Evolutionary conservation across 2,888 invertebrate species (phyloP).

Genomic region (Zaprionus bogoriensis): DNA sequence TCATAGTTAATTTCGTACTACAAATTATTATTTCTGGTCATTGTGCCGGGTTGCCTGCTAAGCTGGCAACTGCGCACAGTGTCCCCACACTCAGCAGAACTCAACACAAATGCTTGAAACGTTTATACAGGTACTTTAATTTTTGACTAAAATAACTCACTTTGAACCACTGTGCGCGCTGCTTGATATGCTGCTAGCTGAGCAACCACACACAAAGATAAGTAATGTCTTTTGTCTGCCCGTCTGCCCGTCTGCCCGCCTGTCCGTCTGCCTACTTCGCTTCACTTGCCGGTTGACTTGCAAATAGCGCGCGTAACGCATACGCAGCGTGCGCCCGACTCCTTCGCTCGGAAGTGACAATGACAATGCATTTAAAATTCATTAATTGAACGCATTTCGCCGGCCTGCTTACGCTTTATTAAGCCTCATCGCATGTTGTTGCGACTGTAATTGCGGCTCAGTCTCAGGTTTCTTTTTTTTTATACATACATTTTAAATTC

Average conservation of each 20-base stretch:
- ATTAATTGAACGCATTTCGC: slow-evolving; percentile 69
- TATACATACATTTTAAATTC: slow-evolving; percentile 44
- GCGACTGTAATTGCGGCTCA: slow-evolving; percentile 23
- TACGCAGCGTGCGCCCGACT: slow-evolving; percentile 49
- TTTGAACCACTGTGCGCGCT: slow-evolving; percentile 20
- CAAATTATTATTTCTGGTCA: no score
- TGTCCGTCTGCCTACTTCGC: no score
- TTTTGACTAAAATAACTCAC: no score
- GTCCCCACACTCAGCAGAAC: no score
- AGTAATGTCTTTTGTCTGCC: slow-evolving; percentile 56
- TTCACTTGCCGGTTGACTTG: slow-evolving; percentile 60
- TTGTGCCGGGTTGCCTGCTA: no score
- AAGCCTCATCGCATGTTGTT: slow-evolving; percentile 28
- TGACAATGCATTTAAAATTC: slow-evolving; percentile 70
- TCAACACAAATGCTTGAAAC: no score
- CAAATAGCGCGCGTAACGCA: slow-evolving; percentile 61
- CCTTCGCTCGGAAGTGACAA: slow-evolving; percentile 42
- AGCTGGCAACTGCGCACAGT: no score
- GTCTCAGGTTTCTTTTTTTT: slow-evolving; percentile 12
- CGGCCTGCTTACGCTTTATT: slow-evolving; percentile 24
- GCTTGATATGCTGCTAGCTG: slow-evolving; percentile 21
- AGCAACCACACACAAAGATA: slow-evolving; percentile 47
- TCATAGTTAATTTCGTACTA: no score
- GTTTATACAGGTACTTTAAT: no score
- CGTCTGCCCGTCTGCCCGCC: no score